These are phyloP conservation scores for Pocillopora grandis DNA, from an alignment of 92 coral and sea anemone species.

Conservation along the genomic window DNA sequence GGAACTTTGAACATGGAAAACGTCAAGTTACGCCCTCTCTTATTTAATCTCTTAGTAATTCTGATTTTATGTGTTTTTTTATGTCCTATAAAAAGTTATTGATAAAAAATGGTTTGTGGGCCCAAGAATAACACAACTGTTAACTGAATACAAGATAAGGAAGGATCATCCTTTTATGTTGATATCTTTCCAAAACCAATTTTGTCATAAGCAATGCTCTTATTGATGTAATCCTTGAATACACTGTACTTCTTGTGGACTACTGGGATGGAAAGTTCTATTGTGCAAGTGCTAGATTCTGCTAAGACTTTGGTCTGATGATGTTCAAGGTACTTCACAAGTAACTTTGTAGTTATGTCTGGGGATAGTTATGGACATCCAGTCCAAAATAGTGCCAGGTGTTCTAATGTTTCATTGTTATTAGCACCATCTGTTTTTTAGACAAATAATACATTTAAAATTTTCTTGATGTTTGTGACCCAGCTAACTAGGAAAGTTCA, in stretches of 20 bases:
- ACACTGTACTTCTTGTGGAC: conserved; percentile 10
- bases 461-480: too few relatives aligned
- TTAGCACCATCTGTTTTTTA: conserved; percentile 3
- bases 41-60: too few relatives aligned
- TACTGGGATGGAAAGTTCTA: conserved; percentile 9
- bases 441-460: too few relatives aligned
- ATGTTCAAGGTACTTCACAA: conserved; percentile 23
- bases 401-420: conserved; percentile 22
- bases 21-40: too few relatives aligned
- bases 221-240: conserved; percentile 37
- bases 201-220: conserved; percentile 37
- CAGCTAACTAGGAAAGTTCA: too few relatives aligned
- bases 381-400: conserved; percentile 44
- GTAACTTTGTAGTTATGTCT: not conserved
- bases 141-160: too few relatives aligned
- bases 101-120: too few relatives aligned
- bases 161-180: too few relatives aligned
- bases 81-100: too few relatives aligned
- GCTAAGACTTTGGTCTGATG: conserved; percentile 35
- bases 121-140: too few relatives aligned
- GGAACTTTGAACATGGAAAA: too few relatives aligned
- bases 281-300: conserved; percentile 44
- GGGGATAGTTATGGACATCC: conserved; percentile 24
- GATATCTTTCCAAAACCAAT: conserved; percentile 37
- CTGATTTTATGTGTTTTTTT: too few relatives aligned